Conservation (phyloP, 2,888 invertebrate species). For the Ferdinandea cuprea region DNA sequence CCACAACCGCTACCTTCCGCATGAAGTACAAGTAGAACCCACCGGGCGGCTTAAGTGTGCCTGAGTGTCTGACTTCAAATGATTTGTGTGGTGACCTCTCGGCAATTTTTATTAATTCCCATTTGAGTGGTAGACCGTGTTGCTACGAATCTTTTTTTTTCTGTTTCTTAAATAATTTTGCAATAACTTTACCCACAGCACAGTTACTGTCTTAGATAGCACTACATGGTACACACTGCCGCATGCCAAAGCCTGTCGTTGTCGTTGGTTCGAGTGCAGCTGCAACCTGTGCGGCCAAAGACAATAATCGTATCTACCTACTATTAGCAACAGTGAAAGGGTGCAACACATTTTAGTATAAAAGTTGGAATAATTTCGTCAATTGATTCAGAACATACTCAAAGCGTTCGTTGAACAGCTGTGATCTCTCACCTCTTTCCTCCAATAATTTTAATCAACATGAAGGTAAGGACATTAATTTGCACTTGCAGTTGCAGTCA, state of each 20-base stretch:
- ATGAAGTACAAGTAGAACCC: conserved; percentile 39
- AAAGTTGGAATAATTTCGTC: conserved; percentile 61
- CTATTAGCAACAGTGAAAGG: conserved; percentile 53
- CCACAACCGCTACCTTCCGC: conserved; percentile 17
- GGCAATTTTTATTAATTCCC: conserved; percentile 60
- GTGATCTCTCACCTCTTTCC: conserved; percentile 77
- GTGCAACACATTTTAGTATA: conserved; percentile 67
- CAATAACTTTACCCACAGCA: conserved; percentile 40
- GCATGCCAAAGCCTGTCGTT: conserved; percentile 40
- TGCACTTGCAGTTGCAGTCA: not conserved
- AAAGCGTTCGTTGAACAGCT: conserved; percentile 72
- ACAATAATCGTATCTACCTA: conserved; percentile 52
- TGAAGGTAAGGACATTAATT: conserved; percentile 71
- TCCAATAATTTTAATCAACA: conserved; percentile 63
- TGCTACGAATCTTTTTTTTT: not conserved
- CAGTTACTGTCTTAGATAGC: conserved; percentile 1
- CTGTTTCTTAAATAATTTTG: conserved; percentile 33
- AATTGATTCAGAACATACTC: conserved; percentile 64
- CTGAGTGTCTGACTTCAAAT: conserved; percentile 30
- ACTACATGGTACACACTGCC: conserved; percentile 37
- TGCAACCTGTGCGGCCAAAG: conserved; percentile 42
- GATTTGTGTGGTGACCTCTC: conserved; percentile 65
- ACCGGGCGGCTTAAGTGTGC: conserved; percentile 30
- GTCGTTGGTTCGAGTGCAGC: conserved; percentile 40
- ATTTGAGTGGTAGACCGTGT: conserved; percentile 10